Conservation (phyloP, 2,888 invertebrate species). For the Heliconius ismenius region DNA sequence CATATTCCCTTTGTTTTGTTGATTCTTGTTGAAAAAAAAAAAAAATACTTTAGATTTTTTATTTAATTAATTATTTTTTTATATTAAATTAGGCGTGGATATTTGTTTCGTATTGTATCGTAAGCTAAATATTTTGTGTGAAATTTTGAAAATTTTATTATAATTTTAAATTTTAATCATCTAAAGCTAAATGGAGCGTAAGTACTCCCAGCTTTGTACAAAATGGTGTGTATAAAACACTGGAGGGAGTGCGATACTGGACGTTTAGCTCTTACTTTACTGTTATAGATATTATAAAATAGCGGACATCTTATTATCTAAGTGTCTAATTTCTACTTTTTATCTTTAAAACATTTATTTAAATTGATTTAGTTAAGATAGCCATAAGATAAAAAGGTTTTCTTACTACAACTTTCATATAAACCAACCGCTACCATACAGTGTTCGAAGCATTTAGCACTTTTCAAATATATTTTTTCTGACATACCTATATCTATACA, state of each 20-base stretch:
- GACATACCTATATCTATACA: neutral
- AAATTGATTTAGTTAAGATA: conserved; percentile 14
- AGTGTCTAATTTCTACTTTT: conserved; percentile 6
- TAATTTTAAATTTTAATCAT: conserved; percentile 33
- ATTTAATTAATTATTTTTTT: too few relatives aligned
- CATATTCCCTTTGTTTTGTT: too few relatives aligned
- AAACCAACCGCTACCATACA: neutral
- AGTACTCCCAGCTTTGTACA: conserved; percentile 73
- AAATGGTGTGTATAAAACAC: conserved; percentile 76
- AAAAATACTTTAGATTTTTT: too few relatives aligned
- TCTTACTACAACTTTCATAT: neutral
- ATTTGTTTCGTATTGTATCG: neutral
- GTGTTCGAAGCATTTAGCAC: neutral
- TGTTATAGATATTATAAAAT: conserved; percentile 30
- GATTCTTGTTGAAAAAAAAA: neutral
- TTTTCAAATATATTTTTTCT: neutral
- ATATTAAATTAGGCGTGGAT: neutral
- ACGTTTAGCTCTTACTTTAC: conserved; percentile 59
- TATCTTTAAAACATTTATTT: conserved; percentile 23
- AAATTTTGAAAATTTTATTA: conserved; percentile 1
- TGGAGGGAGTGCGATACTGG: conserved; percentile 82
- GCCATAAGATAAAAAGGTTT: conserved; percentile 25
- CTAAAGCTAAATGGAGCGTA: conserved; percentile 65
- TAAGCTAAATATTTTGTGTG: neutral
- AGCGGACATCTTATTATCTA: conserved; percentile 53